Evolutionary conservation across 2,888 invertebrate species (phyloP).

Genomic region (Cryptocephalus primarius): DNA sequence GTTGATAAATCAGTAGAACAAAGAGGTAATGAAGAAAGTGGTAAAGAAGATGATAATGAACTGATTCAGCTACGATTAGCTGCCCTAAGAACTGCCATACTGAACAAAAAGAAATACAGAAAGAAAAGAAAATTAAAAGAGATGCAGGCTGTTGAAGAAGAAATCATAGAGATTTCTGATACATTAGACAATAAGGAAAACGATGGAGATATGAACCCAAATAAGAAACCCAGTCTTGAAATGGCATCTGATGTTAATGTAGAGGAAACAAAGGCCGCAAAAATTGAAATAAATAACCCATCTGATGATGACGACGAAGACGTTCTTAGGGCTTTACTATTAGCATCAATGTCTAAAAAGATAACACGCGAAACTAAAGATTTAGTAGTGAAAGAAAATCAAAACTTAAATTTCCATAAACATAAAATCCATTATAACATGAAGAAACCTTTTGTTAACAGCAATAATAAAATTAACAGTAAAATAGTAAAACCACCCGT

Average conservation of each 20-base stretch:
- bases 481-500: not conserved
- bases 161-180: conserved; percentile 3
- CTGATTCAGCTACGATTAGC: conserved; percentile 51
- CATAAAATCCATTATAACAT: not conserved
- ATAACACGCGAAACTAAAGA: conserved; percentile 28
- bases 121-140: conserved; percentile 33
- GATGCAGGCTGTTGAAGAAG: conserved; percentile 3
- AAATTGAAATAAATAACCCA: too few relatives aligned
- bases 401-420: not conserved
- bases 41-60: conserved; percentile 41
- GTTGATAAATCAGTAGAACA: conserved; percentile 3
- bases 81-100: conserved; percentile 55
- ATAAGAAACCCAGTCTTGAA: conserved; percentile 25
- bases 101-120: conserved; percentile 53
- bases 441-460: conserved; percentile 5
- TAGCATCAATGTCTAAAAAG: conserved; percentile 49
- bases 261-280: not conserved
- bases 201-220: conserved; percentile 21
- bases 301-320: conserved; percentile 47
- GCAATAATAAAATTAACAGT: not conserved
- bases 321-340: conserved; percentile 45
- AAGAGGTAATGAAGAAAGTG: conserved; percentile 4
- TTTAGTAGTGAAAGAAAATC: not conserved
- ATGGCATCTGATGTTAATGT: conserved; percentile 3
- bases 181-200: conserved; percentile 13